Conservation (phyloP, 2,888 invertebrate genomes). For the Perizoma affinitatum region DNA sequence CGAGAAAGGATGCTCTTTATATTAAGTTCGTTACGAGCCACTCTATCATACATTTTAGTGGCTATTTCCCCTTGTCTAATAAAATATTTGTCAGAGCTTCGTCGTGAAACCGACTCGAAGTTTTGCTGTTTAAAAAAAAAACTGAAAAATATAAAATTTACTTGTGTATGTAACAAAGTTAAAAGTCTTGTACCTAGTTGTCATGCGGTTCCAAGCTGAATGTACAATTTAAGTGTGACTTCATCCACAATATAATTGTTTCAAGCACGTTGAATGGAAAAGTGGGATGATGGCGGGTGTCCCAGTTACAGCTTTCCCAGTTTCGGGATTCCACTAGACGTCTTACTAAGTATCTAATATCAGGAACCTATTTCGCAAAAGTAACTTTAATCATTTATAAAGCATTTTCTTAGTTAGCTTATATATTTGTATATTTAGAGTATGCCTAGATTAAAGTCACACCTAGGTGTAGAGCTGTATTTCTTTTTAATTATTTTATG, state of each 20-base stretch:
- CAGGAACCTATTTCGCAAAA: no score
- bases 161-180: no score
- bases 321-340: slow-evolving; percentile 29
- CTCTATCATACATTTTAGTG: not conserved
- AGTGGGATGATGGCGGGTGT: slow-evolving; percentile 49
- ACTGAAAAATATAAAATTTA: slow-evolving; percentile 27
- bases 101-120: no score
- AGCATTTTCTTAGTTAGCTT: no score
- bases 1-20: slow-evolving; percentile 27
- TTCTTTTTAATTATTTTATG: no score
- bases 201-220: slow-evolving; percentile 36
- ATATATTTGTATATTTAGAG: no score
- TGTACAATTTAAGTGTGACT: slow-evolving; percentile 45
- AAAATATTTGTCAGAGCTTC: no score
- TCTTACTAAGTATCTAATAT: no score
- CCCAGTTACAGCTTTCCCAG: slow-evolving; percentile 51
- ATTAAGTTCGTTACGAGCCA: slow-evolving; percentile 2
- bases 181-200: slow-evolving; percentile 36
- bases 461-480: no score
- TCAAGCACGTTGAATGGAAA: slow-evolving; percentile 53
- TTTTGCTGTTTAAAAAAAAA: slow-evolving; percentile 5
- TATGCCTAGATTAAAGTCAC: no score
- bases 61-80: not conserved
- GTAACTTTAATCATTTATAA: no score
- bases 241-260: slow-evolving; percentile 59